Evolutionary conservation across 1,140 invertebrate species (phyloP).

Genomic region (Ptiloglossa arizonensis): DNA sequence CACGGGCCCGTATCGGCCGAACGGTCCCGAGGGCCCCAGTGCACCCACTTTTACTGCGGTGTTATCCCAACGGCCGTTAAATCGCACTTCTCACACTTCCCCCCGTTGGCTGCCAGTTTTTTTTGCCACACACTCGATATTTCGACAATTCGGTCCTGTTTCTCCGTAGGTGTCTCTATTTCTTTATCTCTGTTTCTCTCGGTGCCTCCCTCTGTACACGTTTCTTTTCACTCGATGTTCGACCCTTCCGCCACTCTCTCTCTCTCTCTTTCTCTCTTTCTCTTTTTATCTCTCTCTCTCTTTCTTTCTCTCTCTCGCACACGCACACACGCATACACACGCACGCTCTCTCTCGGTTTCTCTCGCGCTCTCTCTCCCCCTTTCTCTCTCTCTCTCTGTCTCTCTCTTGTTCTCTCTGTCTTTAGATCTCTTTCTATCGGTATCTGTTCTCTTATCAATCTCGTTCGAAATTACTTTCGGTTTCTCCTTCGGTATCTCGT

Average conservation of each 20-base stretch:
- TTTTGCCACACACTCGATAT: slow-evolving; percentile 57
- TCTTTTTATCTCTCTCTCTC: not conserved
- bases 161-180: not conserved
- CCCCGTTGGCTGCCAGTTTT: slow-evolving; percentile 50
- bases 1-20: slow-evolving; percentile 79
- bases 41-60: slow-evolving; percentile 79
- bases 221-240: not conserved
- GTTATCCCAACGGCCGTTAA: slow-evolving; percentile 65
- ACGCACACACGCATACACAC: too few relatives aligned
- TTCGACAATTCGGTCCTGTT: slow-evolving; percentile 14
- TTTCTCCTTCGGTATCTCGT: too few relatives aligned
- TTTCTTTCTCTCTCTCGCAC: too few relatives aligned
- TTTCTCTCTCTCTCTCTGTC: too few relatives aligned
- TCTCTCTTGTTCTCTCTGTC: too few relatives aligned
- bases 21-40: slow-evolving; percentile 80
- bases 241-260: slow-evolving; percentile 16
- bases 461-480: too few relatives aligned
- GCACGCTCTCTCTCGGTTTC: too few relatives aligned
- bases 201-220: slow-evolving; percentile 27
- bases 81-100: slow-evolving; percentile 67
- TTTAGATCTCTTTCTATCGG: too few relatives aligned
- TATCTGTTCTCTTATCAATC: too few relatives aligned
- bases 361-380: too few relatives aligned
- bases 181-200: not conserved
- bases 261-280: slow-evolving; percentile 23